A percentile compares a stretch with the other conserved stretches of the same genome.
Conservation (phyloP, 2,113 vertebrate genomes). For the Taxidea taxus region DNA sequence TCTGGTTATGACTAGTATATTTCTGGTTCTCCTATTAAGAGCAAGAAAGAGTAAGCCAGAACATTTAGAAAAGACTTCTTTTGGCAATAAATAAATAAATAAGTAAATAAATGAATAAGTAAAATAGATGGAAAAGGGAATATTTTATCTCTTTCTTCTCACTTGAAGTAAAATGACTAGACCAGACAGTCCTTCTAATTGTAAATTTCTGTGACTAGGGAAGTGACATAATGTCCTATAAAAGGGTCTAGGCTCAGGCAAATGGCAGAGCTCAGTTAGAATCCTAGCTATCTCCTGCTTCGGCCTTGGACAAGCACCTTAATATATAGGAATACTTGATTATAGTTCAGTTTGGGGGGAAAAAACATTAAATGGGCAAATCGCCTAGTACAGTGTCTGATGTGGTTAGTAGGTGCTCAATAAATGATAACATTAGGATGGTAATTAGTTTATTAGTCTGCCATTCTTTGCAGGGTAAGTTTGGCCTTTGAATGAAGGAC, state of each 20-base stretch:
- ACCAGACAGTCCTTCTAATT: neutral
- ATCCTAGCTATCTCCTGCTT: neutral
- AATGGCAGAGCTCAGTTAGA: neutral
- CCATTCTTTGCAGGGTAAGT: neutral
- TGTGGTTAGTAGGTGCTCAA: neutral
- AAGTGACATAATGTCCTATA: neutral
- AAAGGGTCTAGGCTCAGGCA: neutral
- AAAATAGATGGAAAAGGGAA: neutral
- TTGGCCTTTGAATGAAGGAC: conserved; percentile 21
- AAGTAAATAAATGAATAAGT: conserved; percentile 19
- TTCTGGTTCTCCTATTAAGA: neutral
- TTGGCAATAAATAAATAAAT: neutral
- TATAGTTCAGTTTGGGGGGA: neutral
- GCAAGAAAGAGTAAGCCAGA: neutral
- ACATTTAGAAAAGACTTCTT: neutral
- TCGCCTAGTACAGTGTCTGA: neutral
- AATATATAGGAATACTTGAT: conserved; percentile 15
- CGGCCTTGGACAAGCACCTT: neutral
- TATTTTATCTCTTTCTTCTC: neutral
- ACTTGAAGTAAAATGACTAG: conserved; percentile 10
- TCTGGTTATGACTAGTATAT: neutral
- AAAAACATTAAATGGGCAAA: neutral
- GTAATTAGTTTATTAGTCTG: neutral
- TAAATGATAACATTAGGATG: neutral
- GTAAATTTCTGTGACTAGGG: neutral